Base-by-base conservation (phyloP, 53 echinoderm and acorn worm genomes). In the Arbacia lixula region DNA sequence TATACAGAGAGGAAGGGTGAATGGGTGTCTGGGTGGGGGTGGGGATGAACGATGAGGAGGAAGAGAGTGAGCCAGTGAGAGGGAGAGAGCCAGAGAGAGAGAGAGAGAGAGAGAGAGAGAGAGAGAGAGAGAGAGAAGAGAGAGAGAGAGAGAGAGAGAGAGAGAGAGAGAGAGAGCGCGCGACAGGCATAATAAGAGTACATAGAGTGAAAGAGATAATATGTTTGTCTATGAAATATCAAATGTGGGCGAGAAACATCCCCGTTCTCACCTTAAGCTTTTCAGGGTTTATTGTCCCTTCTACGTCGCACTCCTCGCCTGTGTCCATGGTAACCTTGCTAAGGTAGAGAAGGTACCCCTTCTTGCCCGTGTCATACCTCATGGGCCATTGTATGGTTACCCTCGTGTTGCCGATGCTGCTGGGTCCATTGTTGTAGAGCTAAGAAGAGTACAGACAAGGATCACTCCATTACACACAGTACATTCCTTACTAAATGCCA, bases 391-490 rank as follows among this genome's bases (percentile, higher is more conserved):
- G 77, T 12, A 77, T 56, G 25, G 77, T 58, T 20, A 77, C 55
- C 5, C 36, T 54, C 19, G 77, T 77, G 20, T 33, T 34, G 2
- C 21, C 77, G 17, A 77, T 33, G 2, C 34, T 31, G 58, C 77
- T 77, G 6, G 77, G 77, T 24, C 77, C 77, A 14, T 77, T 77
- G 58, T 77, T 77, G 58, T 77, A 77, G 30, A 77, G 77, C 77
- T 77, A 20, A 19, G 32, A 11, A 17, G 46, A 73, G 34, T 28
- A 19, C 30, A 67, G 14, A 8, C 8, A 46, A 46, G 46, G 46
- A 46, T 10, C 14, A 46, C 46, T 10, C 8, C n/a, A n/a, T n/a
- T n/a, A n/a, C n/a, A n/a, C n/a, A n/a, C n/a, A n/a, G n/a, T n/a
- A n/a, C n/a, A n/a, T n/a, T n/a, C n/a, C n/a, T n/a, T n/a, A n/a